Evolutionary conservation across 2,113 vertebrate genomes (phyloP), one percentile per base, ranked within the genome.

Genomic region (Pantherophis guttatus): DNA sequence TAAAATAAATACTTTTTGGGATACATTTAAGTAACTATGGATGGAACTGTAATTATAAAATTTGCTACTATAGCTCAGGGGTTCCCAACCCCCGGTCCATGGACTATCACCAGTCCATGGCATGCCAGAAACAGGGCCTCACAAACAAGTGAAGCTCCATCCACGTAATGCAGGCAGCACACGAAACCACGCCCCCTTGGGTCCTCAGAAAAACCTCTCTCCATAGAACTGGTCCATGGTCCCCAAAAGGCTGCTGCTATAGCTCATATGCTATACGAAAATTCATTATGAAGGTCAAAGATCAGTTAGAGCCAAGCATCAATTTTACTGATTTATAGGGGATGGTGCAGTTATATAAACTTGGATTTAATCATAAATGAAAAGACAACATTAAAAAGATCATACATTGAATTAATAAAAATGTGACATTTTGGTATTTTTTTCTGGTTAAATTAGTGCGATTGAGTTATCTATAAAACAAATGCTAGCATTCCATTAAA

Each of bases 301-400:
- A 75, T 57, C 15, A 55, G 70, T 23, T 75, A 57, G 3, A 85
- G 3, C 10, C 23, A 58, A 50, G 26, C 33, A 89, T 26, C 0
- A 0, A 0, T 0, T 0, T 1, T 1, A 0, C 0, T 5, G 44
- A 44, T 0, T 8, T 44, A 52, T 0, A 8, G 10, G 13, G 0
- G 1, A 24, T 15, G 48, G 15, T 52, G 75, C 5, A 85, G 44
- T 48, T 24, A 91, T 12, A 89, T 75, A 19, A 13, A 0, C 2
- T 0, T 0, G 0, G 17, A n/a, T 12, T 90, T 65, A 15, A 12
- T 1, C 6, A 1, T 0, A 55, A 0, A 0, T 23, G 13, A 7
- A 81, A 75, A 0, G 15, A 1, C 0, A 1, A 0, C 59, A 58
- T n/a, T 24, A 86, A 11, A n/a, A 44, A 23, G 65, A n/a, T 44